Evolutionary conservation across 2,113 vertebrate species (phyloP).

Genomic region (Dasyornis broadbenti): DNA sequence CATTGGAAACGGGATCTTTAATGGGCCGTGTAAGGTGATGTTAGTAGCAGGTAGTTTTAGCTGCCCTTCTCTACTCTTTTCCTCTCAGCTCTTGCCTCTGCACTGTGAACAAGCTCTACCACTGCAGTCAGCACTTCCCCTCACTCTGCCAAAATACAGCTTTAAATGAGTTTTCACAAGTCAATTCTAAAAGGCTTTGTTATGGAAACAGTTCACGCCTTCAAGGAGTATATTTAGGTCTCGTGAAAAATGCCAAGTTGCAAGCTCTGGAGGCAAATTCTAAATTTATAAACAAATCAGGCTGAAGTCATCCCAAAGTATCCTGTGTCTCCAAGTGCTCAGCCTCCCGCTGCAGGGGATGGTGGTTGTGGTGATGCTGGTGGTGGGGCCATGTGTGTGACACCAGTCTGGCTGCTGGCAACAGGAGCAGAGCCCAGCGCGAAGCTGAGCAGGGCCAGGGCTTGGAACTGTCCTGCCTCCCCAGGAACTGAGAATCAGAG

Average conservation of each 20-base stretch:
- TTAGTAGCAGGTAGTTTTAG: not conserved
- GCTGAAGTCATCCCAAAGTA: not conserved
- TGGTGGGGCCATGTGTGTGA: not conserved
- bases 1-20: not conserved
- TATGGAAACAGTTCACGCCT: constrained; percentile 18
- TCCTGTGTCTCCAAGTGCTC: not conserved
- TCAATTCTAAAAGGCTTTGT: not conserved
- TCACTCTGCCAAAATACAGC: not conserved
- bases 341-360: not conserved
- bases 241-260: not conserved
- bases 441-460: not conserved
- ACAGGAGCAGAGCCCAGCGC: rapidly evolving
- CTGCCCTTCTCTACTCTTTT: not conserved
- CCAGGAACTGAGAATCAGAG: not conserved
- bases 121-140: not conserved
- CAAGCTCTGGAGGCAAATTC: not conserved
- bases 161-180: not conserved
- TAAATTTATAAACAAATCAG: constrained; percentile 24
- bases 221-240: constrained; percentile 31
- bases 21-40: not conserved
- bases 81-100: not conserved
- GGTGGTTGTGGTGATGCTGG: not conserved
- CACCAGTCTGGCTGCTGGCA: not conserved
- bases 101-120: not conserved
- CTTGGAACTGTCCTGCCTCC: not conserved